phyloP scores from a whole-genome alignment of 2,113 vertebrate species.

The Hypocryptadius cinnamomeus region DNA sequence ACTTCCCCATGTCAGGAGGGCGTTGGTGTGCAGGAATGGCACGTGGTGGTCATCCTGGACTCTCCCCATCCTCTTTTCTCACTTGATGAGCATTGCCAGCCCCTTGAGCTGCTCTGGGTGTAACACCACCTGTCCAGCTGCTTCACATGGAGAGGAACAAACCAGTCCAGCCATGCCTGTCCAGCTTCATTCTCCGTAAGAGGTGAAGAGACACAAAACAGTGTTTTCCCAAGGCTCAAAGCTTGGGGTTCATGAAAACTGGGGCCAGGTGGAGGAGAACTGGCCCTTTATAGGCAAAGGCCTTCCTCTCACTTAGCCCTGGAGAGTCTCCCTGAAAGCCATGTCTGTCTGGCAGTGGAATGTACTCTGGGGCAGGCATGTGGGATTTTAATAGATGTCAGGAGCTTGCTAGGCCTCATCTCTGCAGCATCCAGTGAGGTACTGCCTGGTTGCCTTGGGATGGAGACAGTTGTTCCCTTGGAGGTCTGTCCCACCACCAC shows the following conservation, averaged over 20 bases:
- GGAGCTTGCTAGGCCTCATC: not conserved
- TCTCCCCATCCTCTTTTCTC: not conserved
- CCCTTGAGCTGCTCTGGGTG: not conserved
- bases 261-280: not conserved
- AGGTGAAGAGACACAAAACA: not conserved
- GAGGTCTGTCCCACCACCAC: not conserved
- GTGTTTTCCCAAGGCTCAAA: not conserved
- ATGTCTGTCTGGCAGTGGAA: not conserved
- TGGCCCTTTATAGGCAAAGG: not conserved
- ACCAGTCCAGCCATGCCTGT: not conserved
- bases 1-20: not conserved
- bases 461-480: not conserved
- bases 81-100: fast-evolving
- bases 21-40: not conserved
- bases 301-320: not conserved
- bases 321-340: not conserved
- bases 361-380: not conserved
- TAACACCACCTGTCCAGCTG: not conserved
- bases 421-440: not conserved
- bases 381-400: not conserved
- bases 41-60: not conserved
- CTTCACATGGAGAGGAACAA: not conserved
- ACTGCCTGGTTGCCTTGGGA: not conserved
- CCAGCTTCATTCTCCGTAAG: not conserved
- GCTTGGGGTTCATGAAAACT: not conserved